Base-by-base conservation (phyloP, 2,888 invertebrate genomes). In the Melikaiella ostensackeni region DNA sequence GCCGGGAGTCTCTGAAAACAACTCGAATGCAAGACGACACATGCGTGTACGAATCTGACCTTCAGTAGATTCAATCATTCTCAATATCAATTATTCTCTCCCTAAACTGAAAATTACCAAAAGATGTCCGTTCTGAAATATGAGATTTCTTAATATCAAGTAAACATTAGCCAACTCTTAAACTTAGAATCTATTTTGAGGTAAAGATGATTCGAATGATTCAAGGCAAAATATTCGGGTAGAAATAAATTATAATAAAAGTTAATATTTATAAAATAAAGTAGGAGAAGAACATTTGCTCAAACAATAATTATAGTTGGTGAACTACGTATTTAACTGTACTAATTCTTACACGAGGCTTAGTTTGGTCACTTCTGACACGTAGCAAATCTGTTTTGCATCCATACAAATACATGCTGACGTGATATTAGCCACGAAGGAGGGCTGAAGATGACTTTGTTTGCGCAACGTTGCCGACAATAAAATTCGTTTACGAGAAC, bases 401-500 rank as follows among this genome's bases (percentile, higher is more conserved):
- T 50, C 50, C 27, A 50, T 11, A n/a, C n/a, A n/a, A n/a, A n/a
- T n/a, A n/a, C n/a, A 35, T 11, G 35, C 24, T 62, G 27, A 50
- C 46, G 35, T 33, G 75, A 57, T 42, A 62, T 66, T 73, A 76
- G 59, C 76, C 46, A 57, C 24, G 46, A 46, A 50, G 19, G 27
- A 33, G 77, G 46, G 74, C 62, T 74, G 50, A 76, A 55, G 55
- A 46, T 73, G 75, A 81, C 81, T 57, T 24, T 79, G 82, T 84
- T 84, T 82, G 81, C 83, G 83, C 82, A 84, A 85, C 81, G 78
- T 46, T 78, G 77, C 79, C 84, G 81, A 84, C 86, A 85, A 84
- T 86, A 86, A 86, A 86, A 86, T 86, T 86, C 84, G 85, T 86
- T 84, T 81, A 85, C 82, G 86, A 83, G 80, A 82, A 84, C 81